Percentiles rank a stretch among this genome's conserved stretches.
These are phyloP conservation scores for Xiphophorus hellerii DNA, from an alignment of 2,113 vertebrate genomes.

Conservation along the genomic window DNA sequence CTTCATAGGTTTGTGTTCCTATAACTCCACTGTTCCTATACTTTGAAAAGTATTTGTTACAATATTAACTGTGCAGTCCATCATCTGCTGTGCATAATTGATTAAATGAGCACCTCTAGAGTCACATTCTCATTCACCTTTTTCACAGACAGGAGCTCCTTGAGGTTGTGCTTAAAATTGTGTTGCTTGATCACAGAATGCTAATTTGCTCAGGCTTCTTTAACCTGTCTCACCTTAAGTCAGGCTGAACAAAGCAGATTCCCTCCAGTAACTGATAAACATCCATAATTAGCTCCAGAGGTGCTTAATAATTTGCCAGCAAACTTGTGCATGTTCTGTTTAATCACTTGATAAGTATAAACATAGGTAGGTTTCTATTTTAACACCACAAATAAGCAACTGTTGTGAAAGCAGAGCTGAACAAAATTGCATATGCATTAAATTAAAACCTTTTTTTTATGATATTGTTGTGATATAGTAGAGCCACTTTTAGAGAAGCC, in stretches of 20 bases:
- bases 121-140: slow-evolving; percentile 10
- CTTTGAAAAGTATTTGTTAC: too few species aligned
- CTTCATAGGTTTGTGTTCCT: too few species aligned
- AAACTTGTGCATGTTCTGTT: background rate
- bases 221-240: background rate
- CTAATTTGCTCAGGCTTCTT: slow-evolving; percentile 7
- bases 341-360: slow-evolving; percentile 29
- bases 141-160: slow-evolving; percentile 5
- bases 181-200: slow-evolving; percentile 26
- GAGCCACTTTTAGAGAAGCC: background rate
- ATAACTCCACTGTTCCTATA: too few species aligned
- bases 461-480: background rate
- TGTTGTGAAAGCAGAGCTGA: background rate
- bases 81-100: slow-evolving; percentile 14
- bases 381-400: background rate
- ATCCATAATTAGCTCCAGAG: slow-evolving; percentile 10
- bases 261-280: slow-evolving; percentile 21
- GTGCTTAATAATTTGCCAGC: slow-evolving; percentile 13
- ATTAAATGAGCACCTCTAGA: slow-evolving; percentile 6
- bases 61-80: background rate
- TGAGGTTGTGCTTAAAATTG: slow-evolving; percentile 13
- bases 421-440: background rate
- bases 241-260: background rate
- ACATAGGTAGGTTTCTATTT: slow-evolving; percentile 18
- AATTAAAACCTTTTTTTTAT: background rate